phyloP scores from a whole-genome alignment of 2,797 vertebrate genomes.

The Eidolon dupreanum region DNA sequence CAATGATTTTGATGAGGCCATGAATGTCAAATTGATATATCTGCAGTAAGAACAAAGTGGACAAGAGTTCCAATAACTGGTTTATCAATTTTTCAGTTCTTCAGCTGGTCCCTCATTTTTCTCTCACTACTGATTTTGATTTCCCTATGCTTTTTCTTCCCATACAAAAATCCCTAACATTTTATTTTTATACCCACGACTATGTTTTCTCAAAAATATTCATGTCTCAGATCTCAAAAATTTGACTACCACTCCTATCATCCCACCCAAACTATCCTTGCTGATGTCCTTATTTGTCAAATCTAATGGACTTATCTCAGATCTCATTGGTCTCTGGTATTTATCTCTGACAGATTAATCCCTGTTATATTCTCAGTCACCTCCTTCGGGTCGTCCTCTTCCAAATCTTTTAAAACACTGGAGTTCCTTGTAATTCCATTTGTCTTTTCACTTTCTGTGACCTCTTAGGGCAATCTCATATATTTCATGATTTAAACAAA shows the following conservation, averaged over 20 bases:
- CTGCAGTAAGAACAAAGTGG: not conserved
- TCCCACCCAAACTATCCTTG: not conserved
- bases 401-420: not conserved
- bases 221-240: not conserved
- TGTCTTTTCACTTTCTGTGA: not conserved
- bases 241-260: not conserved
- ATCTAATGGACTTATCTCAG: not conserved
- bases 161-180: not conserved
- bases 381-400: not conserved
- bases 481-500: not conserved
- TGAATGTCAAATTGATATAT: not conserved
- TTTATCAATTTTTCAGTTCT: not conserved
- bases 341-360: not conserved
- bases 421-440: not conserved
- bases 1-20: not conserved
- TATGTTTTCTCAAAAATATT: not conserved
- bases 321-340: not conserved
- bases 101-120: not conserved
- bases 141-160: not conserved
- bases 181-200: not conserved
- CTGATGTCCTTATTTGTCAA: not conserved
- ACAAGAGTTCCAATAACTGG: not conserved
- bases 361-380: not conserved
- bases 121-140: not conserved
- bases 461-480: not conserved